Percentiles rank a stretch among this genome's conserved stretches.
Conservation (phyloP, 2,888 invertebrate genomes). For the Epinotia demarniana region DNA sequence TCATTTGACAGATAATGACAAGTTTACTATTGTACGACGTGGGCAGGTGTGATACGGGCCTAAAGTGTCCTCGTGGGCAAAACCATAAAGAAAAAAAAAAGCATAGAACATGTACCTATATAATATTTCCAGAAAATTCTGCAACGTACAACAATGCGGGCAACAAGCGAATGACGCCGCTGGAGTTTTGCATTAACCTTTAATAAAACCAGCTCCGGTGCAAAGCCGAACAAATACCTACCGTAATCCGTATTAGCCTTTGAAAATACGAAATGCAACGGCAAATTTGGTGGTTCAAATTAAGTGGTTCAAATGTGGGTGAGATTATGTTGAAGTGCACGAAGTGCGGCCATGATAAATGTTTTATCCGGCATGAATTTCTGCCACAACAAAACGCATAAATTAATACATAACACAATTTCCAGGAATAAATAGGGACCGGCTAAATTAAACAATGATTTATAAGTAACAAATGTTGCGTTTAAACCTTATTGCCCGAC, state of each 20-base stretch:
- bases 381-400: too few species aligned
- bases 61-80: too few species aligned
- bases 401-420: too few species aligned
- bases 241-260: constrained; percentile 19
- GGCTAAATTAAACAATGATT: too few species aligned
- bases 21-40: too few species aligned
- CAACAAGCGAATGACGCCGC: constrained; percentile 30
- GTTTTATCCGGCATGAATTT: too few species aligned
- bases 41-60: too few species aligned
- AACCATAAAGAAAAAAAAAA: constrained; percentile 4
- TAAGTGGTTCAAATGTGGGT: constrained; percentile 15
- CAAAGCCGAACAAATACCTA: constrained; percentile 30
- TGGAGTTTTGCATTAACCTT: constrained; percentile 34
- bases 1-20: too few species aligned
- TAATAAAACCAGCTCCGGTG: constrained; percentile 30
- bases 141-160: constrained; percentile 32
- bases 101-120: constrained; percentile 13
- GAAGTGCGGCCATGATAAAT: too few species aligned
- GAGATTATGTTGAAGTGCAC: constrained; percentile 17
- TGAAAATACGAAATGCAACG: constrained; percentile 22
- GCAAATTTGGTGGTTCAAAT: constrained; percentile 25
- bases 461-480: too few species aligned
- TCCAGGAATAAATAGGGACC: too few species aligned
- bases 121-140: constrained; percentile 29
- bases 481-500: too few species aligned